phyloP scores from a whole-genome alignment of 2,888 invertebrate genomes.

The Rhimphoctona megacephalus region DNA sequence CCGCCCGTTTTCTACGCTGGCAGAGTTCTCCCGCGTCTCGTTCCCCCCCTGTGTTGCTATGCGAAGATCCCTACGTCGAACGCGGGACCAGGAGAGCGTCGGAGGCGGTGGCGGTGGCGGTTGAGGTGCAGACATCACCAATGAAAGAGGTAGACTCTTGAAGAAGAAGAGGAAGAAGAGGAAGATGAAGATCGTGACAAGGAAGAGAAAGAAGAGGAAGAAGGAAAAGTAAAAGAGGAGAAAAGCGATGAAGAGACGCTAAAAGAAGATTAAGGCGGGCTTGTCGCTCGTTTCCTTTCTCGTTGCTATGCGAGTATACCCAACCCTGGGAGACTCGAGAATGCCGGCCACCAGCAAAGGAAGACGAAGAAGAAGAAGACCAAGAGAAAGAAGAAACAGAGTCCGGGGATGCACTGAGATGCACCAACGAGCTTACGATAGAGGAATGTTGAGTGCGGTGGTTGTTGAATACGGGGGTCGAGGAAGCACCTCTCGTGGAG shows the following conservation, averaged over 20 bases:
- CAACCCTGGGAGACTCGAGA: conserved; percentile 42
- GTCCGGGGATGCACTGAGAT: conserved; percentile 50
- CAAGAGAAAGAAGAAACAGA: conserved; percentile 32
- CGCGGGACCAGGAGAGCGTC: conserved; percentile 55
- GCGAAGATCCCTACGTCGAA: conserved; percentile 57
- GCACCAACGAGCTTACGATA: conserved; percentile 32
- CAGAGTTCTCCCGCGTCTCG: conserved; percentile 38
- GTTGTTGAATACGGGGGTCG: conserved; percentile 54
- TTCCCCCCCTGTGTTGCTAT: conserved; percentile 66
- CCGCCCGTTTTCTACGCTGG: conserved; percentile 67
- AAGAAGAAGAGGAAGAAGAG: conserved; percentile 18
- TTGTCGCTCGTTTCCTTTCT: conserved; percentile 62
- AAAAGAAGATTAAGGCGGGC: conserved; percentile 58
- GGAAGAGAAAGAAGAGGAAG: conserved; percentile 21
- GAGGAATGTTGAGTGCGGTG: conserved; percentile 46
- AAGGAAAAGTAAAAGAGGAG: conserved; percentile 26
- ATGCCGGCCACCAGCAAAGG: conserved; percentile 54
- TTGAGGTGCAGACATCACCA: conserved; percentile 38
- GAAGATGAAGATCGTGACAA: conserved; percentile 18
- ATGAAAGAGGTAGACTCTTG: conserved; percentile 37
- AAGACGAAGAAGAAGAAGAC: conserved; percentile 39
- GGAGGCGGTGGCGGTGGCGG: conserved; percentile 56
- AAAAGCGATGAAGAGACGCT: conserved; percentile 47
- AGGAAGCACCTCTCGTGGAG: conserved; percentile 33
- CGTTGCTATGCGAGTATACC: conserved; percentile 65